Percentiles rank a stretch among this genome's conserved stretches.
Evolutionary conservation across 2,113 vertebrate species (phyloP).

Genomic region (Heloderma charlesbogerti): DNA sequence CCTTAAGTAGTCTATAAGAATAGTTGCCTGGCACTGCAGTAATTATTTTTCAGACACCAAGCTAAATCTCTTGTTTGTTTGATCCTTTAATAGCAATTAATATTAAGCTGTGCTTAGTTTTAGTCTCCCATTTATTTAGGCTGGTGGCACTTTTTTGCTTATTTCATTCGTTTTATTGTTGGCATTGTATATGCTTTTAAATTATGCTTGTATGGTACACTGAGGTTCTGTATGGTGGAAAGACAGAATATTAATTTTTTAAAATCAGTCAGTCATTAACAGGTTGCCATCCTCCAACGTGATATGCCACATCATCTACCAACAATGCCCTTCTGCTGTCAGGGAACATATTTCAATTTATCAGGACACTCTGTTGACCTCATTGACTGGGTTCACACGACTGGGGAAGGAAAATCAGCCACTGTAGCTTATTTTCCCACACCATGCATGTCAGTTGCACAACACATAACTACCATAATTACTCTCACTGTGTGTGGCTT

Average conservation of each 20-base stretch:
- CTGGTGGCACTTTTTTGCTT: not conserved
- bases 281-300: not conserved
- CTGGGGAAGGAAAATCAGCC: too few relatives aligned
- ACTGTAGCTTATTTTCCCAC: too few relatives aligned
- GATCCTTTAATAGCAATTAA: not conserved
- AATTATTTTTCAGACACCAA: not conserved
- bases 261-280: not conserved
- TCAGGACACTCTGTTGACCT: too few relatives aligned
- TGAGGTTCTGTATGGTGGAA: not conserved
- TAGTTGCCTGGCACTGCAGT: not conserved
- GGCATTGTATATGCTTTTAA: not conserved
- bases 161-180: not conserved
- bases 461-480: too few relatives aligned
- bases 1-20: not conserved
- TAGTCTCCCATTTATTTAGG: not conserved
- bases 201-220: not conserved
- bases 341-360: too few relatives aligned
- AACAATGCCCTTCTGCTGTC: not conserved
- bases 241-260: not conserved
- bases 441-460: too few relatives aligned
- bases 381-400: too few relatives aligned
- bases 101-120: not conserved
- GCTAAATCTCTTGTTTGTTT: not conserved
- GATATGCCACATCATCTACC: not conserved
- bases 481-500: too few relatives aligned